phyloP scores from a whole-genome alignment of 2,113 vertebrate species.

The Carassius gibelio region DNA sequence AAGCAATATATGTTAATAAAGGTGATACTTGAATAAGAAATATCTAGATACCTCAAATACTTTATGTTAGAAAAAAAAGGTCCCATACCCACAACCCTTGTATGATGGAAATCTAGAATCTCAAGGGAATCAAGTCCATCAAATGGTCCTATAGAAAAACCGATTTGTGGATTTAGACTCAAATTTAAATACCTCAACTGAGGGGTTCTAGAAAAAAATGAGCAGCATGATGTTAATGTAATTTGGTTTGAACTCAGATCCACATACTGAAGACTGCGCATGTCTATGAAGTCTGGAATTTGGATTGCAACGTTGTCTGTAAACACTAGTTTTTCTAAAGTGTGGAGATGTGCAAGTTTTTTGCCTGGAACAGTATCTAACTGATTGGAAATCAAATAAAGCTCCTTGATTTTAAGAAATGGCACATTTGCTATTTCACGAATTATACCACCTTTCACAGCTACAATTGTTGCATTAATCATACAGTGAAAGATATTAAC shows the following conservation, averaged over 20 bases:
- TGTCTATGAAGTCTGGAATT: neutral
- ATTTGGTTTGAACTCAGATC: conserved; percentile 74
- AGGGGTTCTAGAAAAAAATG: rapidly evolving
- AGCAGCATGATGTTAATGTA: conserved; percentile 60
- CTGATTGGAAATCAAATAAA: conserved; percentile 59
- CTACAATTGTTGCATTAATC: conserved; percentile 68
- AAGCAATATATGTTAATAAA: conserved; percentile 65
- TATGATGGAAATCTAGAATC: conserved; percentile 72
- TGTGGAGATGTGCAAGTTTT: conserved; percentile 50
- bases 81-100: conserved; percentile 41
- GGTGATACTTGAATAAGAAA: conserved; percentile 70
- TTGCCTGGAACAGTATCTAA: conserved; percentile 34
- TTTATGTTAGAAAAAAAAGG: conserved; percentile 63
- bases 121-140: conserved; percentile 64
- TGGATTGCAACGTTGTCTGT: conserved; percentile 42
- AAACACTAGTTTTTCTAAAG: conserved; percentile 68
- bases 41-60: conserved; percentile 75
- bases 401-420: conserved; percentile 58
- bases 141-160: conserved; percentile 51
- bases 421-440: too few relatives aligned
- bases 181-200: conserved; percentile 75
- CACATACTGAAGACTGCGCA: conserved; percentile 66
- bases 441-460: conserved; percentile 53
- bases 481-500: conserved; percentile 65
- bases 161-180: conserved; percentile 72